Base-by-base conservation (phyloP, 2,888 invertebrate species). In the Mactromeris polynyma region DNA sequence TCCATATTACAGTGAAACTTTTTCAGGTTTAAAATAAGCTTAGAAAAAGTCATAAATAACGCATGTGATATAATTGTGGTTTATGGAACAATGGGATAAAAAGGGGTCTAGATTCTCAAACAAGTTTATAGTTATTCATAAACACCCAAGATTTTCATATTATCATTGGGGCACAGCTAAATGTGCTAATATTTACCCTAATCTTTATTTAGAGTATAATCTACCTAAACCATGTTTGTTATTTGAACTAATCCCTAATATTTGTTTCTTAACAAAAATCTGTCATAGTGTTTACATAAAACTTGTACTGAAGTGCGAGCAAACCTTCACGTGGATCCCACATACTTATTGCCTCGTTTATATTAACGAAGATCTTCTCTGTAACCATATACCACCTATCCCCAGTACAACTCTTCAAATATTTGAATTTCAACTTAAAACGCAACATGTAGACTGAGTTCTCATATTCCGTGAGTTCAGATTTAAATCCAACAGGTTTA, bases 231-330 rank as follows among this genome's bases (percentile, higher is more conserved):
- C 54, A 84, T 84, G 77, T 84, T 42, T 73, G 73, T 73, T 84
- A 84, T 78, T 33, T 58, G 54, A 42, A 78, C 84, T 84, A 54
- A 78, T 84, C 51, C 38, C 26, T 14, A 33, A 17, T 77, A 78
- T 84, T 84, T 84, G 54, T 84, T 84, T 84, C 84, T 77, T 46
- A 77, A 77, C 78, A 84, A 84, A 84, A 73, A 46, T 14, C 84
- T 78, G 36, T n/a, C 73, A 84, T 38, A 73, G 9, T 84, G 38
- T 84, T 84, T 84, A 42, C 42, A 78, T 31, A 33, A 58, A 26
- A 78, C 84, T 84, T 78, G 84, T 78, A 31, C 0, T 51, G 33
- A 42, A 77, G 54, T 36, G 78, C 19, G 21, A 9, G n/a, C 54
- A 84, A 78, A 78, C 78, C n/a, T 77, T 36, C 73, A 14, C 14